Evolutionary conservation across 2,797 vertebrate genomes (phyloP).

Genomic region (Enoplosus armatus): DNA sequence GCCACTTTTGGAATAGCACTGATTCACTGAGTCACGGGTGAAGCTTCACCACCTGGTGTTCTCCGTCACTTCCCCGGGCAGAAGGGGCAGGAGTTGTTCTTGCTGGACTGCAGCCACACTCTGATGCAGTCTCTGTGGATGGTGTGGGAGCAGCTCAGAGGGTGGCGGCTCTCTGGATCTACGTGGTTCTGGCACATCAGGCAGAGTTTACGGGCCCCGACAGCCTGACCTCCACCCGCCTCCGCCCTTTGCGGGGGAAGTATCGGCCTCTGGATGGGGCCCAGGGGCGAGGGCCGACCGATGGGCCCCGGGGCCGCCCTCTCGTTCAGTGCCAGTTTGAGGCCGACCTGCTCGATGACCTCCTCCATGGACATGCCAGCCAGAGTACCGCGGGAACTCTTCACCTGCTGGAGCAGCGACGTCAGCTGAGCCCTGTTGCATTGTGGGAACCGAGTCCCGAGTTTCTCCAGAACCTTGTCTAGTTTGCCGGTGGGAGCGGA

Average conservation of each 20-base stretch:
- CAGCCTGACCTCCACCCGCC: slow-evolving; percentile 52
- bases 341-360: slow-evolving; percentile 88
- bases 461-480: slow-evolving; percentile 92
- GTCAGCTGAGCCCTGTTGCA: slow-evolving; percentile 91
- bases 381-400: slow-evolving; percentile 91
- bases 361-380: slow-evolving; percentile 93
- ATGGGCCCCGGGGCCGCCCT: slow-evolving; percentile 81
- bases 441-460: slow-evolving; percentile 89
- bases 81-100: slow-evolving; percentile 93
- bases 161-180: slow-evolving; percentile 88
- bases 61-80: slow-evolving; percentile 81
- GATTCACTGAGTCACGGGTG: not conserved
- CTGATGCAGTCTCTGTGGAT: slow-evolving; percentile 95
- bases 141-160: slow-evolving; percentile 89
- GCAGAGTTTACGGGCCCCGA: slow-evolving; percentile 86
- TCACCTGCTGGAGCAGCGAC: slow-evolving; percentile 93
- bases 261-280: slow-evolving; percentile 77
- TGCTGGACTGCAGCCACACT: slow-evolving; percentile 93
- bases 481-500: slow-evolving; percentile 84
- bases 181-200: slow-evolving; percentile 94
- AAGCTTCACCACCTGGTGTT: too few relatives aligned
- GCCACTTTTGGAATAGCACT: not conserved
- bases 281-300: slow-evolving; percentile 61
- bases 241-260: slow-evolving; percentile 80
- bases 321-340: slow-evolving; percentile 81